A percentile compares a stretch with the other conserved stretches of the same genome.
These are phyloP conservation scores for Solea solea DNA, from an alignment of 2,113 vertebrate species.

Conservation along the genomic window DNA sequence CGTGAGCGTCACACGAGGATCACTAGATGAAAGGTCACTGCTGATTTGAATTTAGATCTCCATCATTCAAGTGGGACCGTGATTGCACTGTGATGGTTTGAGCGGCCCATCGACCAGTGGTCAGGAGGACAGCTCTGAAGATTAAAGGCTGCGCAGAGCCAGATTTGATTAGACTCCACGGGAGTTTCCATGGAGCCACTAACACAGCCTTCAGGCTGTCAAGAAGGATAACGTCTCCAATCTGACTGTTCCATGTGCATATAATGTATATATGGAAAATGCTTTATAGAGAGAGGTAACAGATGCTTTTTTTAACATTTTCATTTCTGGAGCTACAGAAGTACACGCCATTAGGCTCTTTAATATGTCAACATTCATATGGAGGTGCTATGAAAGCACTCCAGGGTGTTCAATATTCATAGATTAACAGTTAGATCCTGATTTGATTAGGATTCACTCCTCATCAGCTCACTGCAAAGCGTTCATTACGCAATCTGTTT, in stretches of 20 bases:
- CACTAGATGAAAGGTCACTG: slow-evolving; percentile 57
- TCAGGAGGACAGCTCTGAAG: slow-evolving; percentile 39
- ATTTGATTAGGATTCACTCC: slow-evolving; percentile 1
- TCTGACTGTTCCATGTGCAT: not conserved
- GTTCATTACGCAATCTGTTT: not conserved
- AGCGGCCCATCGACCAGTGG: slow-evolving; percentile 37
- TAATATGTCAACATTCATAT: not conserved
- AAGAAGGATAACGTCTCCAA: slow-evolving; percentile 31
- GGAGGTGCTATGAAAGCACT: not conserved
- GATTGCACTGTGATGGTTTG: slow-evolving; percentile 45
- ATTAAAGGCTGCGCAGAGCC: slow-evolving; percentile 59
- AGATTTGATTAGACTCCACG: slow-evolving; percentile 64
- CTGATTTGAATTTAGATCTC: slow-evolving; percentile 58
- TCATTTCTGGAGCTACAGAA: not conserved
- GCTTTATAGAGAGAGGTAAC: not conserved
- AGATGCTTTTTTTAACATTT: not conserved
- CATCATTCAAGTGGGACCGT: slow-evolving; percentile 54
- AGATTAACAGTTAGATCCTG: not conserved
- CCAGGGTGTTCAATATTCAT: not conserved
- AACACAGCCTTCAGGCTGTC: slow-evolving; percentile 41
- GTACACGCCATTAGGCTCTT: not conserved
- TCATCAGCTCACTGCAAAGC: not conserved
- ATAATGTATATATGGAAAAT: not conserved
- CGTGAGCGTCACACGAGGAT: slow-evolving; percentile 27
- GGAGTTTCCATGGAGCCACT: slow-evolving; percentile 58